These are phyloP conservation scores for Deroplatys truncata DNA, from an alignment of 2,888 invertebrate genomes.

Conservation along the genomic window DNA sequence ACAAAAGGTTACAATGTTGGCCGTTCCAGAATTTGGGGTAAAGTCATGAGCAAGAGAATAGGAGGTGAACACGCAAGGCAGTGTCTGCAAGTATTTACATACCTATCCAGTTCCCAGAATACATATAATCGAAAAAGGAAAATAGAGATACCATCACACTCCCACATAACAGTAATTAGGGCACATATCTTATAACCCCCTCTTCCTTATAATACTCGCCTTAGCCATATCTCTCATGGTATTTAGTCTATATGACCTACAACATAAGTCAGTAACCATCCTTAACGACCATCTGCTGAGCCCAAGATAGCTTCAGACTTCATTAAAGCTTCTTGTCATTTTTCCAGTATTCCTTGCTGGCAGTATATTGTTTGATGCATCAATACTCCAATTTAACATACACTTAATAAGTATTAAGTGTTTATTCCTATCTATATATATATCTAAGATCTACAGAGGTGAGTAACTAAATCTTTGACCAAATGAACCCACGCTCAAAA, in stretches of 20 bases:
- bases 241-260: not conserved
- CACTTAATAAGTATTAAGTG: too few species aligned
- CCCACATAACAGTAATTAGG: not conserved
- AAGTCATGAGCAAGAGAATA: not conserved
- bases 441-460: too few species aligned
- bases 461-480: too few species aligned
- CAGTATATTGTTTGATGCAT: too few species aligned
- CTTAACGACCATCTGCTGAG: too few species aligned
- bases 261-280: not conserved
- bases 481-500: too few species aligned
- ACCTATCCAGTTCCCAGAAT: not conserved
- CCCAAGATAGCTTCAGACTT: too few species aligned
- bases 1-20: not conserved
- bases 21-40: not conserved
- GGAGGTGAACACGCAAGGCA: not conserved
- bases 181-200: not conserved
- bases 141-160: not conserved
- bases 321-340: too few species aligned
- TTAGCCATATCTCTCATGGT: not conserved
- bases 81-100: not conserved
- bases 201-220: too few species aligned
- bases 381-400: too few species aligned
- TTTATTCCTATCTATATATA: too few species aligned
- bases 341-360: too few species aligned
- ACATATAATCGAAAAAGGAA: not conserved